These are phyloP conservation scores for Melanotaenia parkinsoni DNA, from an alignment of 2,797 vertebrate genomes.

Conservation along the genomic window DNA sequence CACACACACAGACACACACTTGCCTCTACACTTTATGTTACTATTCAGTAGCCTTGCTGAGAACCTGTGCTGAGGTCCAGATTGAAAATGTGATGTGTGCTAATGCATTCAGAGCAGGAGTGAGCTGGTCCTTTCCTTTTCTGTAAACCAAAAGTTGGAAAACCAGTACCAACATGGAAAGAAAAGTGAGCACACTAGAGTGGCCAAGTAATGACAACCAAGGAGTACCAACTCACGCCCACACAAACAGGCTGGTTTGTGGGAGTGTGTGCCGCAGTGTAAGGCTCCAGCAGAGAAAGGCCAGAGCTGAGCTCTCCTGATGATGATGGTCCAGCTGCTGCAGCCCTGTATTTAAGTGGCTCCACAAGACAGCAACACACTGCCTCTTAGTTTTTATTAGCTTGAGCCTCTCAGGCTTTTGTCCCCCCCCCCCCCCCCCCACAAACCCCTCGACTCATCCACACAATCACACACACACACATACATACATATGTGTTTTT, in stretches of 20 bases:
- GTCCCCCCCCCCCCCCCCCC: conserved; percentile 17
- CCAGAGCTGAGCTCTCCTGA: conserved; percentile 65
- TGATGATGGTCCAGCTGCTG: conserved; percentile 74
- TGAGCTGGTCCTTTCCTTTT: conserved; percentile 67
- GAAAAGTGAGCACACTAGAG: conserved; percentile 67
- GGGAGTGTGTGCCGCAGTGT: conserved; percentile 65
- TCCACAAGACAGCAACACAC: conserved; percentile 61
- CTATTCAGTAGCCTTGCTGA: conserved; percentile 65
- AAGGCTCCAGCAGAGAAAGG: conserved; percentile 68
- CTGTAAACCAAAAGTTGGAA: conserved; percentile 70
- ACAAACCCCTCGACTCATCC: conserved; percentile 54
- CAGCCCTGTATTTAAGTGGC: conserved; percentile 74
- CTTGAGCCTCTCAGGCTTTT: conserved; percentile 67
- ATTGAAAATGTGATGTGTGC: conserved; percentile 77
- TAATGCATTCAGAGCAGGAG: conserved; percentile 79
- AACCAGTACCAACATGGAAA: conserved; percentile 60
- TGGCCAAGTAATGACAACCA: conserved; percentile 75
- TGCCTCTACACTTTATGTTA: conserved; percentile 54
- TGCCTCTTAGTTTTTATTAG: conserved; percentile 67
- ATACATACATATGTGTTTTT: no score
- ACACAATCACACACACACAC: neutral
- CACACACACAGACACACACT: conserved; percentile 28
- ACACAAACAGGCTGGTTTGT: conserved; percentile 48
- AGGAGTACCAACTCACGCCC: conserved; percentile 65
- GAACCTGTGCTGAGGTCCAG: conserved; percentile 66